Conservation (phyloP, 2,888 invertebrate species). For the Sinotaia quadrata region DNA sequence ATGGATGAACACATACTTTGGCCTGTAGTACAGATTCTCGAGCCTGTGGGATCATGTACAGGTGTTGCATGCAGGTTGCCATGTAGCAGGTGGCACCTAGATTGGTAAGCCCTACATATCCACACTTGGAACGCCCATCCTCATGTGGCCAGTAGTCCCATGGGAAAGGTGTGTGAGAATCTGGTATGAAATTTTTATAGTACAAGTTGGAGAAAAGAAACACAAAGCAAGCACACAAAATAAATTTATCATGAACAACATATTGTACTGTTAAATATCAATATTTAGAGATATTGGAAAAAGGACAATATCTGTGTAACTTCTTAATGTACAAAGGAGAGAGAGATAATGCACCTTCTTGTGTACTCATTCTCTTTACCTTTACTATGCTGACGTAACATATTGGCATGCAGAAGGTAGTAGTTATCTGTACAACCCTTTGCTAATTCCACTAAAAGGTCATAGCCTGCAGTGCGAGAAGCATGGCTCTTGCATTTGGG, state of each 20-base stretch:
- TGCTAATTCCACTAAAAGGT: slow-evolving; percentile 89
- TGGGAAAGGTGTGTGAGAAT: slow-evolving; percentile 85
- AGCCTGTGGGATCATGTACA: slow-evolving; percentile 97
- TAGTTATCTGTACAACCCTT: slow-evolving; percentile 90
- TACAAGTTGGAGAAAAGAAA: too few species aligned
- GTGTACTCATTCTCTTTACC: slow-evolving; percentile 54
- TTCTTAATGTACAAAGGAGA: too few species aligned
- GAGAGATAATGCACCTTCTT: too few species aligned
- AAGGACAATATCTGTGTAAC: too few species aligned
- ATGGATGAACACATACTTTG: slow-evolving; percentile 72
- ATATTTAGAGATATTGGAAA: too few species aligned
- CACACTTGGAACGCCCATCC: slow-evolving; percentile 93
- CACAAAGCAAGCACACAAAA: too few species aligned
- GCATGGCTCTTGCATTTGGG: slow-evolving; percentile 94
- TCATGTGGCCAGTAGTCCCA: slow-evolving; percentile 99
- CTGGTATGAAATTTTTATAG: slow-evolving; percentile 44
- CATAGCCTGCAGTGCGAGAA: slow-evolving; percentile 91
- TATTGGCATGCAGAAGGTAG: slow-evolving; percentile 84
- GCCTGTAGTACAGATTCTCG: slow-evolving; percentile 86
- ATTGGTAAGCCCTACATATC: slow-evolving; percentile 94
- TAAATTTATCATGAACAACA: too few species aligned
- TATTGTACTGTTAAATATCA: too few species aligned
- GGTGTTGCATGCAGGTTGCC: slow-evolving; percentile 97
- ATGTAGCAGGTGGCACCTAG: slow-evolving; percentile 97
- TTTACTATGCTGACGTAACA: slow-evolving; percentile 84